A percentile compares a stretch with the other conserved stretches of the same genome.
These are phyloP conservation scores for Zaprionus davidi DNA, from an alignment of 1,140 invertebrate species.

Conservation along the genomic window DNA sequence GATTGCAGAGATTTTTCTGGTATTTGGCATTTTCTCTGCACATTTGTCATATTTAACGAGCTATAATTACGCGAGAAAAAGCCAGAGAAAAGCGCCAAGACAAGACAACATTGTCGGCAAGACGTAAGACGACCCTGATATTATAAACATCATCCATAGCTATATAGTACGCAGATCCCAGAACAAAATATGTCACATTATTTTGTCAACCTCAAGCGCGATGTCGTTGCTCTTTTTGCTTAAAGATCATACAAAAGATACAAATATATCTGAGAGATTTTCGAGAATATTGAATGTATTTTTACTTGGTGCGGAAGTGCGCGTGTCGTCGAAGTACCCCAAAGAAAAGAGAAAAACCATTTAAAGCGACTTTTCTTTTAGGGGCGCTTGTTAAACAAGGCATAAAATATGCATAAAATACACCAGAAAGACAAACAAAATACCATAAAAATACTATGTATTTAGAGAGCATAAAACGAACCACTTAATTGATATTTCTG, in stretches of 20 bases:
- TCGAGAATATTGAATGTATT: conserved; percentile 48
- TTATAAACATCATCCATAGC: conserved; percentile 45
- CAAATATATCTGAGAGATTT: conserved; percentile 8
- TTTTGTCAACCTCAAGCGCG: conserved; percentile 45
- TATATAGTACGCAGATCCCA: conserved; percentile 16
- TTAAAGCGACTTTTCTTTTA: conserved; percentile 50
- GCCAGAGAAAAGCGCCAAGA: background rate
- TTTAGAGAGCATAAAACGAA: conserved; percentile 35
- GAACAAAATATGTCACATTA: conserved; percentile 65
- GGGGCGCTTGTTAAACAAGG: conserved; percentile 26
- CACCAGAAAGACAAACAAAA: background rate
- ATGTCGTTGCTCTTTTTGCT: conserved; percentile 47
- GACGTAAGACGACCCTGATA: conserved; percentile 69
- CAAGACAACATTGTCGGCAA: conserved; percentile 13
- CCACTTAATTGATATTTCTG: conserved; percentile 58
- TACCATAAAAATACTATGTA: conserved; percentile 46
- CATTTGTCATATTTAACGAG: conserved; percentile 69
- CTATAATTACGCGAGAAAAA: conserved; percentile 49
- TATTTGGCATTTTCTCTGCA: conserved; percentile 2
- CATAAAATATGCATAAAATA: conserved; percentile 16
- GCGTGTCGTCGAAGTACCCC: conserved; percentile 49
- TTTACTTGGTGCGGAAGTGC: conserved; percentile 65
- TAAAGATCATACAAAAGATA: no score
- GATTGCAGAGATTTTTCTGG: conserved; percentile 19
- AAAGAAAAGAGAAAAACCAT: conserved; percentile 18